Conservation (phyloP, 2,888 invertebrate species). For the Agrotis puta region DNA sequence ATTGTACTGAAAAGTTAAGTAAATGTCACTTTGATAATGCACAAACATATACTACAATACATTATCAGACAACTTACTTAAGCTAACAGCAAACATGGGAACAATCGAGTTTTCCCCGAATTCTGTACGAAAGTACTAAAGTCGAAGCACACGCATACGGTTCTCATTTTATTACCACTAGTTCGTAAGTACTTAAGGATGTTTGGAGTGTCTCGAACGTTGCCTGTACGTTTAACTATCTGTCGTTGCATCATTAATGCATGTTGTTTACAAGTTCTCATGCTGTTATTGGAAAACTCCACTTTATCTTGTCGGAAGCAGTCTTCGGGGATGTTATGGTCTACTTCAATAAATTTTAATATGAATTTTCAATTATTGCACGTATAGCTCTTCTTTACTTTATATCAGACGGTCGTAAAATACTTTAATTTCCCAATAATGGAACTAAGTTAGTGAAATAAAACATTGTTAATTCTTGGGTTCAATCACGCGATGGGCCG, state of each 20-base stretch:
- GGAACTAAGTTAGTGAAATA: slow-evolving; percentile 14
- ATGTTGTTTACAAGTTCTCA: slow-evolving; percentile 64
- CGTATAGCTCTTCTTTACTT: slow-evolving; percentile 8
- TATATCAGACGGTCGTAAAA: not conserved
- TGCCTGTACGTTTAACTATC: slow-evolving; percentile 54
- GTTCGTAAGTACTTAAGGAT: slow-evolving; percentile 59
- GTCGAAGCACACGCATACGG: slow-evolving; percentile 33
- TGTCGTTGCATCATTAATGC: slow-evolving; percentile 65
- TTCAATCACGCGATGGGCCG: slow-evolving; percentile 26
- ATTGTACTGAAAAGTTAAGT: slow-evolving; percentile 34
- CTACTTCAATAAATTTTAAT: slow-evolving; percentile 23
- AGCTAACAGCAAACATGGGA: slow-evolving; percentile 31
- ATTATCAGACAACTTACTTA: slow-evolving; percentile 36
- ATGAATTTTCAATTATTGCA: slow-evolving; percentile 33
- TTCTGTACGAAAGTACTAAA: slow-evolving; percentile 41
- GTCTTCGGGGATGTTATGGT: slow-evolving; percentile 18
- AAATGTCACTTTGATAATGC: slow-evolving; percentile 35
- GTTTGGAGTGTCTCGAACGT: slow-evolving; percentile 58
- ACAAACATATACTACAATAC: slow-evolving; percentile 24
- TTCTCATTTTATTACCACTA: slow-evolving; percentile 58
- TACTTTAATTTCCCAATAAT: slow-evolving; percentile 9
- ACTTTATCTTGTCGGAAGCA: slow-evolving; percentile 44
- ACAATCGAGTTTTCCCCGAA: slow-evolving; percentile 42
- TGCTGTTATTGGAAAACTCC: slow-evolving; percentile 61
- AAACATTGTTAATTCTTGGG: slow-evolving; percentile 25